Conservation (phyloP, 2,113 vertebrate genomes). For the Gasterosteus aculeatus region DNA sequence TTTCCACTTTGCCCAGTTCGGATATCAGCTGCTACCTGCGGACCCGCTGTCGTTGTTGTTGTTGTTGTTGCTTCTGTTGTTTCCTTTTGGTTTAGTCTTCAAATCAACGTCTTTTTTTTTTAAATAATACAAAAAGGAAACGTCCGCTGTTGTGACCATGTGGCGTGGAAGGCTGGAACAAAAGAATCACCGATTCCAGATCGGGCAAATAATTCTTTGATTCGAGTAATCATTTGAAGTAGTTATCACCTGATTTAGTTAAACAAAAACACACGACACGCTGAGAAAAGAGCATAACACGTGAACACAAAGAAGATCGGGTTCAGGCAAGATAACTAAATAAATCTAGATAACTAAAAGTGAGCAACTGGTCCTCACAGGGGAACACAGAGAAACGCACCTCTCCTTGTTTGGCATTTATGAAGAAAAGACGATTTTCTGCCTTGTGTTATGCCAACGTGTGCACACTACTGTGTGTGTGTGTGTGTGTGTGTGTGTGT, state of each 20-base stretch:
- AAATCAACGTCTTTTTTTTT: background rate
- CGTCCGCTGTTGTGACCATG: background rate
- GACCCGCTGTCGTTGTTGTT: background rate
- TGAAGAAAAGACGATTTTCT: too few species aligned
- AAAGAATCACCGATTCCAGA: background rate
- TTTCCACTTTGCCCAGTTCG: constrained; percentile 53
- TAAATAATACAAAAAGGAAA: background rate
- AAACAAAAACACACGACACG: background rate
- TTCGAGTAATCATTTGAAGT: background rate
- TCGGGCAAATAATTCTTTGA: background rate
- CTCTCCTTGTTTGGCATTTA: constrained; percentile 23
- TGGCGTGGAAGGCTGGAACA: background rate
- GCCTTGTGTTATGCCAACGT: constrained; percentile 10
- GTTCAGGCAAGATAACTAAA: background rate
- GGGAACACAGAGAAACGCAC: background rate
- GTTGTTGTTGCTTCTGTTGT: background rate
- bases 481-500: background rate
- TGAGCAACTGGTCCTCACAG: background rate
- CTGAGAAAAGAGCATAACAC: background rate
- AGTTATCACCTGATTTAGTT: background rate
- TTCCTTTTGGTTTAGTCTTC: background rate
- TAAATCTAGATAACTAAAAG: background rate
- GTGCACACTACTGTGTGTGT: constrained; percentile 13
- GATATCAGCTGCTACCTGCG: constrained; percentile 48
- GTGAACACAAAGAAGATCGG: constrained; percentile 1